Evolutionary conservation across 37 sponge, comb jelly and placozoan species (phyloP).

Genomic region (Ephydatia muelleri): DNA sequence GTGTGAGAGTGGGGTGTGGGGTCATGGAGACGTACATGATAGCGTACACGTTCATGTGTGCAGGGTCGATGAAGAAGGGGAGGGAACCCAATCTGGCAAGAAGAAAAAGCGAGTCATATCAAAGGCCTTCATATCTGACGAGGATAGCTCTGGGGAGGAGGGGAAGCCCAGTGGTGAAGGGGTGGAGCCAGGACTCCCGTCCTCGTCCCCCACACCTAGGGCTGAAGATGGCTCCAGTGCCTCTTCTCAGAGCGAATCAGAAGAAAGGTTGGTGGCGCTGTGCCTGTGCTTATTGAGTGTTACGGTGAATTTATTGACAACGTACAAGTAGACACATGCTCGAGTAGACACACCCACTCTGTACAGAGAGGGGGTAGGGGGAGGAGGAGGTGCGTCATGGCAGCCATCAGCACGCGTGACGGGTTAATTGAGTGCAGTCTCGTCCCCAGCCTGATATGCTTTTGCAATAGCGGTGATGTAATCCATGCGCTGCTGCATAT

Average conservation of each 20-base stretch:
- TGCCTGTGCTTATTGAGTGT: no score
- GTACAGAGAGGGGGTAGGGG: no score
- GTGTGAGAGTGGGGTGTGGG: not conserved
- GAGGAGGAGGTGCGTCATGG: no score
- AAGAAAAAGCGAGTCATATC: slow-evolving; percentile 58
- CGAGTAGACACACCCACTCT: no score
- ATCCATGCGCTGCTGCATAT: no score
- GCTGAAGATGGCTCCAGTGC: not conserved
- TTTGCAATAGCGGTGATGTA: no score
- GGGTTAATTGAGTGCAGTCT: no score
- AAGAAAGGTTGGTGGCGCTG: slow-evolving; percentile 6
- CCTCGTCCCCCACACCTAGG: not conserved
- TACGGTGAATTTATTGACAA: no score
- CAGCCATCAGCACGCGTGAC: no score
- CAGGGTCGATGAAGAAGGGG: not conserved
- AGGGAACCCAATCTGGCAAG: not conserved
- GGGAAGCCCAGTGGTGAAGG: not conserved
- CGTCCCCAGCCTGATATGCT: no score
- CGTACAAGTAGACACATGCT: no score
- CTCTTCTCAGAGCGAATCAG: slow-evolving; percentile 4
- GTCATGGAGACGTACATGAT: not conserved
- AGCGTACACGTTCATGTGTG: not conserved
- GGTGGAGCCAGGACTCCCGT: not conserved
- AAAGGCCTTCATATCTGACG: slow-evolving; percentile 78
- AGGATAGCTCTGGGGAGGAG: slow-evolving; percentile 33